Evolutionary conservation across 2,888 invertebrate genomes (phyloP).

Genomic region (Boloria selene): DNA sequence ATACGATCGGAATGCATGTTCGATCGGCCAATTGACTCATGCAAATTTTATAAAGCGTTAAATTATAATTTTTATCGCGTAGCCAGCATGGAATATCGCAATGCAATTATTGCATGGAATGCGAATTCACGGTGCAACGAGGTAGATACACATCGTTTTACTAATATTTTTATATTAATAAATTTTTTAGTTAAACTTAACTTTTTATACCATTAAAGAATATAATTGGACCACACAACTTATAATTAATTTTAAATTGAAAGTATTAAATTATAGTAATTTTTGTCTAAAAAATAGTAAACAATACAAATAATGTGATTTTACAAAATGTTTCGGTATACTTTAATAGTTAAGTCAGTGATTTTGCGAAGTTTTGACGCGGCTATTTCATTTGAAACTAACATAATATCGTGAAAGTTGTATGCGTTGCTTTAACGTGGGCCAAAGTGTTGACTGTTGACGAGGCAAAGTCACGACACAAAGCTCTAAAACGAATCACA

Average conservation of each 20-base stretch:
- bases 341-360: too few species aligned
- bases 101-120: background rate
- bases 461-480: conserved; percentile 27
- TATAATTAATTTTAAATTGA: too few species aligned
- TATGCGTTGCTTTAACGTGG: conserved; percentile 5
- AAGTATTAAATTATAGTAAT: too few species aligned
- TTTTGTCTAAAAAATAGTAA: too few species aligned
- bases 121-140: background rate
- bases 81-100: background rate
- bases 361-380: too few species aligned
- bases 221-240: background rate
- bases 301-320: too few species aligned
- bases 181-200: background rate
- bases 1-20: conserved; percentile 46
- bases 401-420: conserved; percentile 26
- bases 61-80: background rate
- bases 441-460: conserved; percentile 30
- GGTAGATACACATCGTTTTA: conserved; percentile 2
- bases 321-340: too few species aligned
- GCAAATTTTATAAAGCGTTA: background rate
- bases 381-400: conserved; percentile 1
- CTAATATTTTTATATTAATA: background rate
- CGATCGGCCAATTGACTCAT: conserved; percentile 16
- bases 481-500: conserved; percentile 32
- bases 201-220: background rate